A percentile compares a stretch with the other conserved stretches of the same genome.
These are phyloP conservation scores for Ypsolopha scabrella DNA, from an alignment of 2,888 invertebrate species.

Conservation along the genomic window DNA sequence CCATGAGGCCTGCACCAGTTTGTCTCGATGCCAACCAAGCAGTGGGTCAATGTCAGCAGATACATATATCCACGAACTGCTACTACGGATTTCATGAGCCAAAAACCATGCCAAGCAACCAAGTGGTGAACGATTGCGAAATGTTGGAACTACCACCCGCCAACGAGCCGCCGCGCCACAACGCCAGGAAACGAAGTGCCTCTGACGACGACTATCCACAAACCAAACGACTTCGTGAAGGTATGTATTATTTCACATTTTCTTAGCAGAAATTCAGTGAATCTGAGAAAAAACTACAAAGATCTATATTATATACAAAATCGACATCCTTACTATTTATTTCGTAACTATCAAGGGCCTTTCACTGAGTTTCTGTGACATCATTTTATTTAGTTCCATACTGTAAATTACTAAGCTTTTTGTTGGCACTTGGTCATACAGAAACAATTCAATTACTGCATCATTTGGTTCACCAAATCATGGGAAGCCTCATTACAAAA, in stretches of 20 bases:
- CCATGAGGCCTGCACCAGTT: slow-evolving; percentile 55
- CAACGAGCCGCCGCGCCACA: slow-evolving; percentile 22
- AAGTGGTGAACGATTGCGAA: slow-evolving; percentile 46
- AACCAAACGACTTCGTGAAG: slow-evolving; percentile 54
- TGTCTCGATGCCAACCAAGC: slow-evolving; percentile 41
- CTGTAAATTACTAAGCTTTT: neutral
- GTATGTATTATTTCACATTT: slow-evolving; percentile 30
- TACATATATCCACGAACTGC: slow-evolving; percentile 63
- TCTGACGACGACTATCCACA: slow-evolving; percentile 40
- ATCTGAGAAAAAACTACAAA: slow-evolving; percentile 1
- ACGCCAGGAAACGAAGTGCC: slow-evolving; percentile 50
- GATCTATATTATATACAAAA: too few species aligned
- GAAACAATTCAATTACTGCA: slow-evolving; percentile 1
- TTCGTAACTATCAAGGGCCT: neutral
- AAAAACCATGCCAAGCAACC: slow-evolving; percentile 25
- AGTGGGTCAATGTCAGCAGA: slow-evolving; percentile 51
- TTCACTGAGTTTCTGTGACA: neutral
- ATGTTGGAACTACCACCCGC: slow-evolving; percentile 37
- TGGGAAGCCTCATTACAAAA: slow-evolving; percentile 29
- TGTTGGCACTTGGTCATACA: neutral
- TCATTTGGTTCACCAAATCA: neutral
- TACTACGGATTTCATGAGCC: slow-evolving; percentile 63
- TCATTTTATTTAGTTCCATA: neutral
- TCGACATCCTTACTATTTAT: neutral
- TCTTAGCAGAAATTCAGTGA: slow-evolving; percentile 19